A percentile compares a stretch with the other conserved stretches of the same genome.
Evolutionary conservation across 2,888 invertebrate species (phyloP).

Genomic region (Cephus sareptanus): DNA sequence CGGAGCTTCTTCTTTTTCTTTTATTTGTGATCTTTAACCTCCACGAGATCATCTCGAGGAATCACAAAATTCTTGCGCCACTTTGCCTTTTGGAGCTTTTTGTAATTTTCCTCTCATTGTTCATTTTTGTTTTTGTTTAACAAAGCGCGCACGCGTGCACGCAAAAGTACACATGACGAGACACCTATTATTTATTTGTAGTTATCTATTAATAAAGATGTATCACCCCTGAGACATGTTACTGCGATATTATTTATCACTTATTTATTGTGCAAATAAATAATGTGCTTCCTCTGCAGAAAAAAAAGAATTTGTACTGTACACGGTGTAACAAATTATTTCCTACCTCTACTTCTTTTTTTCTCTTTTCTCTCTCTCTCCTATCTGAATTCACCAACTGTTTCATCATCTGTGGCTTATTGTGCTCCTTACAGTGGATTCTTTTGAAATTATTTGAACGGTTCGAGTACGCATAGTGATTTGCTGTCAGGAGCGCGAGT

Average conservation of each 20-base stretch:
- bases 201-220: slow-evolving; percentile 18
- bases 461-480: too few species aligned
- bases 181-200: slow-evolving; percentile 21
- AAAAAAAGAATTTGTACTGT: slow-evolving; percentile 17
- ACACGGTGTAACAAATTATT: slow-evolving; percentile 35
- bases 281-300: slow-evolving; percentile 15
- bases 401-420: too few species aligned
- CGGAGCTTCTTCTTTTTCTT: too few species aligned
- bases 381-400: neutral
- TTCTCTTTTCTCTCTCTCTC: slow-evolving; percentile 11
- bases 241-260: slow-evolving; percentile 17
- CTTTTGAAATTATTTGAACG: too few species aligned
- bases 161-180: slow-evolving; percentile 2
- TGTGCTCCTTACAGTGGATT: too few species aligned
- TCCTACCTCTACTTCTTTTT: slow-evolving; percentile 28
- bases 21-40: too few species aligned
- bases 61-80: slow-evolving; percentile 5
- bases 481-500: too few species aligned
- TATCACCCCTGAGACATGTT: slow-evolving; percentile 10
- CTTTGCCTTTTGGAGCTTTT: slow-evolving; percentile 18
- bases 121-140: slow-evolving; percentile 1
- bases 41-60: too few species aligned
- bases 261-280: slow-evolving; percentile 21
- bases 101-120: slow-evolving; percentile 14
- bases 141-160: neutral